Evolutionary conservation across 2,113 vertebrate genomes (phyloP), one percentile per base, ranked within the genome.

Genomic region (Peromyscus maniculatus): DNA sequence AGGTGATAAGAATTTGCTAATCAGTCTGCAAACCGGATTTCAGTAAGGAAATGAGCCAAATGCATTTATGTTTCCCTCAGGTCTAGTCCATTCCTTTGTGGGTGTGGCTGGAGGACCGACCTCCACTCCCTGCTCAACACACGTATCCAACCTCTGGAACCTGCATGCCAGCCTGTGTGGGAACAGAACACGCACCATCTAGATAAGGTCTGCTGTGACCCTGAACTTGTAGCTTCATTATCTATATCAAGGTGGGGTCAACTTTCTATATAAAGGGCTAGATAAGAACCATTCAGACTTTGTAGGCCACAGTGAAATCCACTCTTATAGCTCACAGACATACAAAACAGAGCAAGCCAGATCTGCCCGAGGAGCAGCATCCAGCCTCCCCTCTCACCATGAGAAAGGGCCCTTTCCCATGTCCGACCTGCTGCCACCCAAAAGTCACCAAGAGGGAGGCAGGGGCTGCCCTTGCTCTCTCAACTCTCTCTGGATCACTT

Each of bases 11-110:
- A 7, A 16, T 39, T 69, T 89, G 88, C 64, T 83, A 43, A 90
- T 66, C 43, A 13, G 15, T 86, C 92, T 77, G 71, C 28, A 52
- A 86, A n/a, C 75, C n/a, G 46, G 55, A 94, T 95, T 95, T 97
- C 74, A 93, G 87, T 94, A 87, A 89, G 78, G 87, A 96, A 97
- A 94, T 95, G 55, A 94, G 67, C 72, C 87, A 83, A 43, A 62
- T 19, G 9, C 4, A 91, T 57, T 94, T 78, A 43, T 49, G 86
- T 91, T 83, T 66, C 91, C 84, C 96, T 91, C 31, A 5, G 95
- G 82, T 57, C 26, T 28, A 8, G 64, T 83, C 52, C 5, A 49
- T 52, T 62, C 75, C 28, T 36, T 77, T 21, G 31, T 9, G 77
- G 55, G 7, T 67, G 28, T 52, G 72, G 82, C 28, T 2, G 0